Evolutionary conservation across 2,113 vertebrate species (phyloP).

Genomic region (Miniopterus natalensis): DNA sequence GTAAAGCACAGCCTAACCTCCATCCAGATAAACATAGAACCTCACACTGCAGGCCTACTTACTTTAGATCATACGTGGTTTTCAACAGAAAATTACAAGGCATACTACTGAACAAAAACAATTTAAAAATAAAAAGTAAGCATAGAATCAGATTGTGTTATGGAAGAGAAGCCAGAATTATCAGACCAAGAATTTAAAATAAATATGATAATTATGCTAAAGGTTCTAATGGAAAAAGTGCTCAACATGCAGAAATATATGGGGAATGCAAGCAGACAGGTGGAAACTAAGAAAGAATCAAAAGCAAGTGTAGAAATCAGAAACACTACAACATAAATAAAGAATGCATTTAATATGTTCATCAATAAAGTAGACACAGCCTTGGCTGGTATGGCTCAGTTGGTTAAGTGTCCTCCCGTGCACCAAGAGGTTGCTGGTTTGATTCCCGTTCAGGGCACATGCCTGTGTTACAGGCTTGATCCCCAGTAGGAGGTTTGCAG

Average conservation of each 20-base stretch:
- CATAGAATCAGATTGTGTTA: neutral
- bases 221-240: neutral
- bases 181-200: neutral
- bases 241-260: neutral
- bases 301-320: slow-evolving; percentile 1
- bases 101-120: neutral
- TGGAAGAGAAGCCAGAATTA: neutral
- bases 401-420: too few species aligned
- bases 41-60: neutral
- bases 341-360: neutral
- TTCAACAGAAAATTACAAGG: neutral
- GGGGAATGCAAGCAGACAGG: neutral
- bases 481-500: too few species aligned
- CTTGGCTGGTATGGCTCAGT: too few species aligned
- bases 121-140: neutral
- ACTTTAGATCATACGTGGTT: neutral
- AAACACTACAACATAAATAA: neutral
- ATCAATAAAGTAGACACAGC: neutral
- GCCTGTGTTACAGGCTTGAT: too few species aligned
- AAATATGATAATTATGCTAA: neutral
- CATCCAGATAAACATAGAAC: neutral
- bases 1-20: neutral
- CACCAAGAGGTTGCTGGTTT: too few species aligned
- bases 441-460: too few species aligned
- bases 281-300: neutral